phyloP scores from a whole-genome alignment of 2,797 vertebrate genomes.

The Gymnoscopelus braueri region DNA sequence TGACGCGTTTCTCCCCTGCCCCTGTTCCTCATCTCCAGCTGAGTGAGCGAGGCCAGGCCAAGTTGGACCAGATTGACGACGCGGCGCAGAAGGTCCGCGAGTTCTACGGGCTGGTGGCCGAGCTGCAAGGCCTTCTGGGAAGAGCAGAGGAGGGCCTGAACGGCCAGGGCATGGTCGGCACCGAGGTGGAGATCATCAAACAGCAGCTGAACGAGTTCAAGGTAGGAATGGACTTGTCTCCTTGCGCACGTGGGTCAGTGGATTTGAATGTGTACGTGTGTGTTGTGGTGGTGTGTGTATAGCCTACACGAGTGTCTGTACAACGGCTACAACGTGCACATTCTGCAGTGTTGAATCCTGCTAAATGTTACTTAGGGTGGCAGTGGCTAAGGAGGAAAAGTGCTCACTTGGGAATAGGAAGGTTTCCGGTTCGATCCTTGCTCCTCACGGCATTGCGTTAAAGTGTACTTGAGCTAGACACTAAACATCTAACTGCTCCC shows the following conservation, averaged over 20 bases:
- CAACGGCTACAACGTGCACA: too few species aligned
- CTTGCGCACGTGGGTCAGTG: too few species aligned
- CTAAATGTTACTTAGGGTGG: too few species aligned
- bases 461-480: too few species aligned
- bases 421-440: too few species aligned
- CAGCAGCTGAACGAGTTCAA: constrained; percentile 95
- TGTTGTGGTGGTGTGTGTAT: background rate
- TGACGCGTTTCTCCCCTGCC: background rate
- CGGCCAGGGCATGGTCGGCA: constrained; percentile 89
- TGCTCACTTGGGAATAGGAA: too few species aligned
- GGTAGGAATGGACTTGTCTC: constrained; percentile 76
- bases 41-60: constrained; percentile 86
- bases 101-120: constrained; percentile 87
- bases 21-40: constrained; percentile 46
- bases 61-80: constrained; percentile 87
- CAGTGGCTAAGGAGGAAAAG: too few species aligned
- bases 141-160: constrained; percentile 88
- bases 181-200: constrained; percentile 94
- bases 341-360: too few species aligned
- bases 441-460: too few species aligned
- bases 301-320: too few species aligned
- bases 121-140: constrained; percentile 86
- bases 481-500: too few species aligned
- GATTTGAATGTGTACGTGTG: too few species aligned
- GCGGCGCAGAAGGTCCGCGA: constrained; percentile 86